Evolutionary conservation across 1,140 invertebrate species (phyloP).

Genomic region (Heliothis subflexa): DNA sequence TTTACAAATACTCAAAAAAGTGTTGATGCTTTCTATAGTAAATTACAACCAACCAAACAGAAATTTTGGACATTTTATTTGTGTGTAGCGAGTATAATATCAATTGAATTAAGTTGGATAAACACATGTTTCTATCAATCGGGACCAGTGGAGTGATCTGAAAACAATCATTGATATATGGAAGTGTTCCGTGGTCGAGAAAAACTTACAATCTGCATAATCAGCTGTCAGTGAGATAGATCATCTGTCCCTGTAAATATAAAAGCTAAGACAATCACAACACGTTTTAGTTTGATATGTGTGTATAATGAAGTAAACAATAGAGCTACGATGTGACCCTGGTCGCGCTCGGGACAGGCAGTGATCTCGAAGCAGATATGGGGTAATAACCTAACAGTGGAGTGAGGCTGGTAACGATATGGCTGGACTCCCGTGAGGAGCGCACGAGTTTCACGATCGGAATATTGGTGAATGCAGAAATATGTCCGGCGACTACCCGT

Average conservation of each 20-base stretch:
- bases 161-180: constrained; percentile 77
- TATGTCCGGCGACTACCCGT: constrained; percentile 81
- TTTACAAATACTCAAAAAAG: constrained; percentile 85
- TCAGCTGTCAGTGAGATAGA: constrained; percentile 87
- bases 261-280: constrained; percentile 84
- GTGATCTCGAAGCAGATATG: constrained; percentile 73
- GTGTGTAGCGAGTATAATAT: constrained; percentile 75
- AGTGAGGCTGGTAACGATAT: constrained; percentile 72
- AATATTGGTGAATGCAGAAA: constrained; percentile 67
- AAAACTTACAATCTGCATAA: constrained; percentile 87
- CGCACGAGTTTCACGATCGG: constrained; percentile 62
- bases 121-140: constrained; percentile 69
- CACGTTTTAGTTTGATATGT: constrained; percentile 70
- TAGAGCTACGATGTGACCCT: constrained; percentile 71
- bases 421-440: constrained; percentile 74
- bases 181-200: constrained; percentile 81
- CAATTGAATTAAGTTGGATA: constrained; percentile 75
- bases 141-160: constrained; percentile 62
- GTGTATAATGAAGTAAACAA: constrained; percentile 75
- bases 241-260: constrained; percentile 87
- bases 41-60: constrained; percentile 85
- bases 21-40: constrained; percentile 86
- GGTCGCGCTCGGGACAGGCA: constrained; percentile 60
- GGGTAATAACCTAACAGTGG: constrained; percentile 85
- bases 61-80: constrained; percentile 82